Conservation (phyloP, 2,113 vertebrate species). For the Anser brachyrhynchus region DNA sequence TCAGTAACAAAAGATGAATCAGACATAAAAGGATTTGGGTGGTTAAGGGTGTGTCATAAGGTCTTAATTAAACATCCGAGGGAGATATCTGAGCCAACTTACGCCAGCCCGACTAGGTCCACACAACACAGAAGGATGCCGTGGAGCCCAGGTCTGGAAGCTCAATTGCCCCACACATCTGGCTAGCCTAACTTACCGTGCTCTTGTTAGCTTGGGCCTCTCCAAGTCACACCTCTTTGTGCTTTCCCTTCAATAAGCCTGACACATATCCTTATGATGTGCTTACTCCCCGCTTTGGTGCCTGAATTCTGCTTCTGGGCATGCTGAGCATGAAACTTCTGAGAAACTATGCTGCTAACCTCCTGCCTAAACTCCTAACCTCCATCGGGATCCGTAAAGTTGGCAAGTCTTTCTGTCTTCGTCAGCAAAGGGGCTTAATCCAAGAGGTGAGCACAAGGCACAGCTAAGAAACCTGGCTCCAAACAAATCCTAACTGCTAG, state of each 20-base stretch:
- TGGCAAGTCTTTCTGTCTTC: not conserved
- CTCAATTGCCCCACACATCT: not conserved
- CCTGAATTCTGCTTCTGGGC: not conserved
- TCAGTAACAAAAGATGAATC: constrained; percentile 67
- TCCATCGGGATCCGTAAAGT: not conserved
- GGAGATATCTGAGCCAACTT: constrained; percentile 61
- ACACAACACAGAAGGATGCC: not conserved
- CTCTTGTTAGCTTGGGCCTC: not conserved
- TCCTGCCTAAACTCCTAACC: not conserved
- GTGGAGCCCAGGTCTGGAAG: not conserved
- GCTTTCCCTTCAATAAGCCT: not conserved
- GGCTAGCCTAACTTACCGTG: not conserved
- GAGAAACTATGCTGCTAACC: not conserved
- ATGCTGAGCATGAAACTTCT: not conserved
- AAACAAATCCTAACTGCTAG: not conserved
- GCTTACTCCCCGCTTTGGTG: not conserved
- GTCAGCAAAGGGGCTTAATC: not conserved
- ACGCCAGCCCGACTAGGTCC: not conserved
- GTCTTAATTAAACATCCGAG: constrained; percentile 66
- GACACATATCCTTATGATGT: not conserved
- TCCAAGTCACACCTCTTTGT: not conserved
- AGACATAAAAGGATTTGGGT: constrained; percentile 68
- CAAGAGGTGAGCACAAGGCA: not conserved
- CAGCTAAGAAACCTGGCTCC: not conserved
- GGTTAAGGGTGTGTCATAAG: constrained; percentile 63